Evolutionary conservation across 2,888 invertebrate genomes (phyloP).

Genomic region (Podotricha telesiphe): DNA sequence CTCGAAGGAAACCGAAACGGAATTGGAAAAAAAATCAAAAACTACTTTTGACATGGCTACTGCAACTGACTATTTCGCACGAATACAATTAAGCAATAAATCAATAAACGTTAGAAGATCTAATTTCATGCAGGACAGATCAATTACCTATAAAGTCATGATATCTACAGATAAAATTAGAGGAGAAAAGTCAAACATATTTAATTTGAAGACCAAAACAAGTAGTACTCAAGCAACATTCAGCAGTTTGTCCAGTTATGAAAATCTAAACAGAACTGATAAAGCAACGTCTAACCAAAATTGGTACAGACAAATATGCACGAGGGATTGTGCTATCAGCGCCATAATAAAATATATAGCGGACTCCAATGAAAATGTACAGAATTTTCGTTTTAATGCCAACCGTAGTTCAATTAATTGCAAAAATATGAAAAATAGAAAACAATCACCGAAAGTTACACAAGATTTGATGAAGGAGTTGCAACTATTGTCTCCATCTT

Average conservation of each 20-base stretch:
- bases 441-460: slow-evolving; percentile 41
- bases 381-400: slow-evolving; percentile 42
- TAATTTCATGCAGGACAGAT: background rate
- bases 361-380: slow-evolving; percentile 42
- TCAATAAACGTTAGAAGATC: slow-evolving; percentile 35
- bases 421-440: slow-evolving; percentile 31
- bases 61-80: slow-evolving; percentile 11
- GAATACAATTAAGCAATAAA: slow-evolving; percentile 36
- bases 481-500: slow-evolving; percentile 49
- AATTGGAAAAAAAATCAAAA: slow-evolving; percentile 47
- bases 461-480: slow-evolving; percentile 55
- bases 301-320: slow-evolving; percentile 48
- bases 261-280: slow-evolving; percentile 44
- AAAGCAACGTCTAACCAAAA: slow-evolving; percentile 53
- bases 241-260: slow-evolving; percentile 33
- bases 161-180: slow-evolving; percentile 5
- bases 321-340: slow-evolving; percentile 53
- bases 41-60: slow-evolving; percentile 36
- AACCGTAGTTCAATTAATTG: slow-evolving; percentile 20
- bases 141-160: slow-evolving; percentile 5
- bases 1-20: slow-evolving; percentile 51
- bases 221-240: slow-evolving; percentile 41
- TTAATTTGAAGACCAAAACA: slow-evolving; percentile 17
- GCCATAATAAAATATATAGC: slow-evolving; percentile 53
- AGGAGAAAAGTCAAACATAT: background rate